A percentile compares a stretch with the other conserved stretches of the same genome.
Evolutionary conservation across 2,797 vertebrate species (phyloP).

Genomic region (Poeciliopsis presidionis): DNA sequence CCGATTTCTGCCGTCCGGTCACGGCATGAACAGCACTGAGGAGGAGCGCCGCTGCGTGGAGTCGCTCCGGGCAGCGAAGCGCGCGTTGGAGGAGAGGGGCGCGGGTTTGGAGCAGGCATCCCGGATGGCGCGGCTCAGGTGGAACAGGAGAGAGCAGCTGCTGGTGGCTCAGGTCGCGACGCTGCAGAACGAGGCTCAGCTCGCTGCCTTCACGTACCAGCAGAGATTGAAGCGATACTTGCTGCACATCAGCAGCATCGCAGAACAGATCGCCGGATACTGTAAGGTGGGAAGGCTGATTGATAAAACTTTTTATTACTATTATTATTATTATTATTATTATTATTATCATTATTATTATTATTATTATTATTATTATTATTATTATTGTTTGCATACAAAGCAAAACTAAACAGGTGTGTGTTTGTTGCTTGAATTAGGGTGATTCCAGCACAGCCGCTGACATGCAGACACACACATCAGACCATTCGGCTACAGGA

Average conservation of each 20-base stretch:
- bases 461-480: constrained; percentile 78
- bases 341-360: neutral
- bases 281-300: constrained; percentile 73
- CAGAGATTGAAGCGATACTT: constrained; percentile 76
- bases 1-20: constrained; percentile 50
- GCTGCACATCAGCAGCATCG: constrained; percentile 74
- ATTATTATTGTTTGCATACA: neutral
- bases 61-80: constrained; percentile 58
- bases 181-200: constrained; percentile 75
- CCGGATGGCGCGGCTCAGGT: constrained; percentile 62
- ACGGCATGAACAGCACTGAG: constrained; percentile 11
- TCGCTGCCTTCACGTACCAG: constrained; percentile 76
- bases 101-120: constrained; percentile 54
- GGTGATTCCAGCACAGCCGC: constrained; percentile 47
- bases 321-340: neutral
- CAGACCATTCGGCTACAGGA: constrained; percentile 74
- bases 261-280: constrained; percentile 64
- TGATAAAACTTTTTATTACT: neutral
- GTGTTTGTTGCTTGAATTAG: constrained; percentile 45
- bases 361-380: neutral
- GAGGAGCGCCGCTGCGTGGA: constrained; percentile 64
- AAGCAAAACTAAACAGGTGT: neutral
- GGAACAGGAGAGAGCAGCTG: constrained; percentile 73
- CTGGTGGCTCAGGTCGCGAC: constrained; percentile 74
- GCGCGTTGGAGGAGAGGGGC: constrained; percentile 55